Evolutionary conservation across 2,888 invertebrate species (phyloP), one percentile per base, ranked within the genome.

Genomic region (Meiosimyza platycephala): DNA sequence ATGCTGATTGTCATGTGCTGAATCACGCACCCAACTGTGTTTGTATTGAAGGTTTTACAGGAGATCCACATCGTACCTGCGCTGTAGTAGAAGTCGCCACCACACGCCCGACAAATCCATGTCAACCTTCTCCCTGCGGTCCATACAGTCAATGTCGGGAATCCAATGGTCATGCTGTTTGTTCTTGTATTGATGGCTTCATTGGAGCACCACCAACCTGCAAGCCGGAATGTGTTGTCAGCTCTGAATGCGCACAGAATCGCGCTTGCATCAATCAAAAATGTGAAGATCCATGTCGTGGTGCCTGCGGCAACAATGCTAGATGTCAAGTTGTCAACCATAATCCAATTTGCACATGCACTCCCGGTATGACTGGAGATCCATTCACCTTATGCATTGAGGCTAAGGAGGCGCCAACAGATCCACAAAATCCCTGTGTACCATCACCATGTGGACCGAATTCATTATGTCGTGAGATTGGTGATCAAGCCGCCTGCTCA

Each of bases 401-500:
- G 82, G 89, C 89, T 76, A 85, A 86, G 52, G 81, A 87, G 72
- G 85, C 86, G 67, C 82, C 87, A 69, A 85, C 82, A 78, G 84
- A 85, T 75, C 83, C 85, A 59, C 88, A 87, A 76, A 92, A 94
- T 83, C 94, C 94, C 48, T 95, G 95, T 84, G 88, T 90, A 64
- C 94, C 95, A 15, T 93, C 94, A 76, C 95, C 95, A 0, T 95
- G 95, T 84, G 95, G 95, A 71, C 93, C 94, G 1, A 92, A 95
- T 83, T 94, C 95, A 6, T 92, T 94, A 84, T 95, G 95, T 83
- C 91, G 93, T 76, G 90, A 93, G 63, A 92, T 95, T 77, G 93
- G 94, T 71, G 91, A 92, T 74, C 93, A 94, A 86, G 92, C 94
- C n/a, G 95, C 95, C 65, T 95, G 95, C 84, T 94, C 95, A 63